Evolutionary conservation across 2,113 vertebrate genomes (phyloP), one percentile per base, ranked within the genome.

Genomic region (Beaufortia kweichowensis): DNA sequence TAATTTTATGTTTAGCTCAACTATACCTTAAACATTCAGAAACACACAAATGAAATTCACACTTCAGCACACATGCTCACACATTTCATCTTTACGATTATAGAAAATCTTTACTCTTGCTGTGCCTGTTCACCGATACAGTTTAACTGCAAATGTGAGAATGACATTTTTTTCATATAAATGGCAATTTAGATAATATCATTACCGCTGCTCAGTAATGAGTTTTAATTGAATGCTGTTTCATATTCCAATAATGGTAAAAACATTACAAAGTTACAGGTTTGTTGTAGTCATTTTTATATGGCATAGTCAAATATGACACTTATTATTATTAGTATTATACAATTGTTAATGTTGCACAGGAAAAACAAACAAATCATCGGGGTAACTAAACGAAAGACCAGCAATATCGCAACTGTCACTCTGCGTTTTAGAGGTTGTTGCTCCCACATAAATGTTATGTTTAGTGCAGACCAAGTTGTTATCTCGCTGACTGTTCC

Each of bases 401-500:
- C 57, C 35, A 57, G 53, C 23, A 41, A 56, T 39, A 69, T 77
- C 55, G 24, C 69, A 69, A 69, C 56, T 68, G 66, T 77, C n/a
- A 69, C 39, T 24, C 24, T 41, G 78, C 11, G 43, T 41, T 62
- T 29, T 19, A 61, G 46, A 46, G 67, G 57, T 31, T n/a, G 56
- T 69, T 77, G 70, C 79, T 79, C 78, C 74, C 81, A 56, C 82
- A 81, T 87, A 78, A 82, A 83, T 74, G 79, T 83, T 74, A 60
- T 76, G 77, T 84, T 88, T 80, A 86, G 79, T 79, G 82, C 83
- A 83, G 60, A 85, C 83, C 79, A 75, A 86, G 84, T 84, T 55
- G 77, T 61, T 70, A 84, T 80, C 85, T 84, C 67, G 15, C 65
- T 85, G 84, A 90, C 84, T 81, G 81, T 84, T 89, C 83, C 84